Base-by-base conservation (phyloP, 2,888 invertebrate species). In the Drosophila histrio region DNA sequence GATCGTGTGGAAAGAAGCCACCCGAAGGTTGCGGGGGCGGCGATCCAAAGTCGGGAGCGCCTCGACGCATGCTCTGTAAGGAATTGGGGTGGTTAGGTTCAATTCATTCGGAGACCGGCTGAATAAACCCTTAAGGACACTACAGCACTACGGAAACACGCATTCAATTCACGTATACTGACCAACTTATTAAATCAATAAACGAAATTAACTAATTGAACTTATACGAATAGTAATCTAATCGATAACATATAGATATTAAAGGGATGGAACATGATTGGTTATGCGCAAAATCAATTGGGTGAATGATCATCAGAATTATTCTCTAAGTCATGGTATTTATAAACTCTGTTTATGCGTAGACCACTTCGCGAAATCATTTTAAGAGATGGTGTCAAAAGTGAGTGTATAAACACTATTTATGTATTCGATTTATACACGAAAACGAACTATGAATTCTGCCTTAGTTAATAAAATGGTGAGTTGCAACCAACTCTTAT, bases 1-100 rank as follows among this genome's bases (percentile, higher is more conserved):
- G 90, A 89, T 92, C 92, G 60, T 92, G 91, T 17, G 92, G 91
- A 78, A 92, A 92, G 68, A 77, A 91, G 2, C 91, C 91, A 41
- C 79, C 80, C 32, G 68, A 66, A 11, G 89, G 84, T 15, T 75
- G 75, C 1, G 81, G 46, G 3, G 91, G 91, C 21, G 91, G 91
- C 30, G 90, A 90, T 24, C 87, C 88, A 53, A 79, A 88, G 11
- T 90, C 91, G 5, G 87, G 81, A 13, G 83, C 87, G 3, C 83
- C 79, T 7, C 89, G 89, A 13, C 92, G 91, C 71, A 89, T 77
- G 66, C 89, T 89, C 92, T 91, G 77, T 36, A 79, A 73, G 56
- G 22, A 59, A 50, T 38, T 54, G 36, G 32, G 17, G 3, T 36
- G 6, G 26, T 61, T 36, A 59, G 34, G 15, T 46, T 9, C 38